These are phyloP conservation scores for Hippocampus mohnikei DNA, from an alignment of 2,113 vertebrate genomes.

Conservation along the genomic window DNA sequence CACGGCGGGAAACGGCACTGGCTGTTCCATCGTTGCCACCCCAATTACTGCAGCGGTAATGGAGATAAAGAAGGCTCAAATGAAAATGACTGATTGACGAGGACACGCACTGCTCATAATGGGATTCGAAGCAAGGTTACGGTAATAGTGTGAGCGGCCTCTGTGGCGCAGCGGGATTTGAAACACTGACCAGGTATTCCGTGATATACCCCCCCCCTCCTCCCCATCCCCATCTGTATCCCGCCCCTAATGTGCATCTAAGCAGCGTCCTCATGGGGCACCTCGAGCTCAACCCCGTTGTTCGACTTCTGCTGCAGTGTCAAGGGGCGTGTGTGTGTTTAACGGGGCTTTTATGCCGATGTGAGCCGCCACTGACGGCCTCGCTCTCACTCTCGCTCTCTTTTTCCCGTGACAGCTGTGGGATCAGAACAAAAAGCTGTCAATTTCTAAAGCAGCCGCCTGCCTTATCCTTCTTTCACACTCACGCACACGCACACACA, in stretches of 20 bases:
- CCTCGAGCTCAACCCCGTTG: slow-evolving; percentile 41
- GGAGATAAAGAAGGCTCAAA: slow-evolving; percentile 63
- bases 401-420: slow-evolving; percentile 70
- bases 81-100: slow-evolving; percentile 69
- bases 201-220: slow-evolving; percentile 13
- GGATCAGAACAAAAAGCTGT: slow-evolving; percentile 67
- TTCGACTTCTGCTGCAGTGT: slow-evolving; percentile 45
- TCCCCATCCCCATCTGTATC: slow-evolving; percentile 1
- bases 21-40: slow-evolving; percentile 55
- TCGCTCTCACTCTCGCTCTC: slow-evolving; percentile 28
- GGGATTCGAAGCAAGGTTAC: slow-evolving; percentile 63
- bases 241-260: slow-evolving; percentile 36
- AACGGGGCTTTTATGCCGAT: slow-evolving; percentile 29
- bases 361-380: slow-evolving; percentile 44
- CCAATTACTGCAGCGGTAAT: slow-evolving; percentile 60
- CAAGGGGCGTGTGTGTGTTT: slow-evolving; percentile 30
- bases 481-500: background rate
- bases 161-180: slow-evolving; percentile 6
- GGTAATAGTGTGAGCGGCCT: slow-evolving; percentile 43
- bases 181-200: slow-evolving; percentile 56
- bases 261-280: slow-evolving; percentile 32
- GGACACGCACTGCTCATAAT: slow-evolving; percentile 66
- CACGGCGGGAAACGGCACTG: slow-evolving; percentile 63
- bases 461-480: slow-evolving; percentile 2
- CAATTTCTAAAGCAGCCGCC: slow-evolving; percentile 53